These are phyloP conservation scores for Uloborus diversus DNA, from an alignment of 1,140 invertebrate genomes.

Conservation along the genomic window DNA sequence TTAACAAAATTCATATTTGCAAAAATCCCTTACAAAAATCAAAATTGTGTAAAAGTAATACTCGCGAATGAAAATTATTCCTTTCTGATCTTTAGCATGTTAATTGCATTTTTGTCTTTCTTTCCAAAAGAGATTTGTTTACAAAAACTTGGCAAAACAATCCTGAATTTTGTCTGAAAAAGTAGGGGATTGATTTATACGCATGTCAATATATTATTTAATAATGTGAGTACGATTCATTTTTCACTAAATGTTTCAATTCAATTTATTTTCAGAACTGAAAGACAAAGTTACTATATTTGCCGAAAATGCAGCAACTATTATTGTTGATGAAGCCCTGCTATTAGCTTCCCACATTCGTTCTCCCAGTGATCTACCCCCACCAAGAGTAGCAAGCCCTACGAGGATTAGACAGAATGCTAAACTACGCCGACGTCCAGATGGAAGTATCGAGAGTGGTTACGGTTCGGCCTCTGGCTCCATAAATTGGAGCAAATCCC, in stretches of 20 bases:
- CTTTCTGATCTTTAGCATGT: too few species aligned
- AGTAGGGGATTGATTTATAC: too few species aligned
- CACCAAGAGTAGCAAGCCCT: neutral
- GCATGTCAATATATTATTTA: too few species aligned
- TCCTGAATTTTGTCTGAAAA: too few species aligned
- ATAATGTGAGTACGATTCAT: too few species aligned
- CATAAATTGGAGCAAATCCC: slow-evolving; percentile 41
- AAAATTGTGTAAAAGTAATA: too few species aligned
- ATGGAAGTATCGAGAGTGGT: slow-evolving; percentile 51
- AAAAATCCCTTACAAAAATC: too few species aligned
- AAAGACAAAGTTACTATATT: slow-evolving; percentile 49
- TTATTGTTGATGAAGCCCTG: slow-evolving; percentile 51
- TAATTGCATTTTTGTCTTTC: too few species aligned
- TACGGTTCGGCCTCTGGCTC: slow-evolving; percentile 46
- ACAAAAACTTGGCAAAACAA: too few species aligned
- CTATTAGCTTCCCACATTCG: slow-evolving; percentile 44
- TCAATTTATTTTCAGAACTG: slow-evolving; percentile 24
- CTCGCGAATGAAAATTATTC: too few species aligned
- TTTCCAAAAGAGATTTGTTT: too few species aligned
- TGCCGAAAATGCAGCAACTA: slow-evolving; percentile 45
- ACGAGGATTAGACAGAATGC: neutral
- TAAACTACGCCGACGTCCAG: slow-evolving; percentile 37
- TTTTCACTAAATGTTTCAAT: neutral
- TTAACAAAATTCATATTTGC: too few species aligned
- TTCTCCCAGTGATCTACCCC: slow-evolving; percentile 40